Evolutionary conservation across 2,113 vertebrate species (phyloP).

Genomic region (Phoxinus phoxinus): DNA sequence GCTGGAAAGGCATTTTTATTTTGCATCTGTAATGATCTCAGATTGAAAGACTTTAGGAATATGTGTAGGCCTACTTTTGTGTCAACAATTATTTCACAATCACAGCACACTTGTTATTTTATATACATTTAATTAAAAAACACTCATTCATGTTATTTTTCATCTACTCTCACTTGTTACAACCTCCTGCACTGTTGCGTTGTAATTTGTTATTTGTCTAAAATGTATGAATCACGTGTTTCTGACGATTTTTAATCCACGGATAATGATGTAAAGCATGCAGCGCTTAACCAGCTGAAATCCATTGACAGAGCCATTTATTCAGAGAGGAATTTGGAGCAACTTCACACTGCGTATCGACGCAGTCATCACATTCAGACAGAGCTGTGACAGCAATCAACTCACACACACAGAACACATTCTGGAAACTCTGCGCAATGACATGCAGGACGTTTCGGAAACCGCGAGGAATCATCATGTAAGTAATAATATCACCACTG

Average conservation of each 20-base stretch:
- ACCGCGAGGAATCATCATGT: constrained; percentile 23
- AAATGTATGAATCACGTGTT: neutral
- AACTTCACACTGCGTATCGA: neutral
- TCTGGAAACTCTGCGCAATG: neutral
- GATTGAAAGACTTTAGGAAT: too few species aligned
- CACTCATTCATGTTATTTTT: neutral
- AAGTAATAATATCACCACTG: constrained; percentile 29
- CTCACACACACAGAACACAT: neutral
- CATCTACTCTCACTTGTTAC: neutral
- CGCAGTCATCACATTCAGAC: neutral
- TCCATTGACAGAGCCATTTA: constrained; percentile 13
- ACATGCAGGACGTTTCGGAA: neutral
- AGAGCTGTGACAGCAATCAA: neutral
- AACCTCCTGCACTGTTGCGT: neutral
- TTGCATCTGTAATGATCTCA: too few species aligned
- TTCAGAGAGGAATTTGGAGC: constrained; percentile 32
- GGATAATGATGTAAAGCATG: neutral
- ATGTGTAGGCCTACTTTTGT: too few species aligned
- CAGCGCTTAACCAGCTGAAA: neutral
- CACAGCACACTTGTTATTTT: neutral
- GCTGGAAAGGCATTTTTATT: too few species aligned
- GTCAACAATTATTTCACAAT: too few species aligned
- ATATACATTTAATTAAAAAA: neutral
- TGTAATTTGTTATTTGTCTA: neutral
- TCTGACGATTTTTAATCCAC: neutral